Percentiles rank a stretch among this genome's conserved stretches.
Evolutionary conservation across 2,888 invertebrate species (phyloP).

Genomic region (Steinernema carpocapsae): DNA sequence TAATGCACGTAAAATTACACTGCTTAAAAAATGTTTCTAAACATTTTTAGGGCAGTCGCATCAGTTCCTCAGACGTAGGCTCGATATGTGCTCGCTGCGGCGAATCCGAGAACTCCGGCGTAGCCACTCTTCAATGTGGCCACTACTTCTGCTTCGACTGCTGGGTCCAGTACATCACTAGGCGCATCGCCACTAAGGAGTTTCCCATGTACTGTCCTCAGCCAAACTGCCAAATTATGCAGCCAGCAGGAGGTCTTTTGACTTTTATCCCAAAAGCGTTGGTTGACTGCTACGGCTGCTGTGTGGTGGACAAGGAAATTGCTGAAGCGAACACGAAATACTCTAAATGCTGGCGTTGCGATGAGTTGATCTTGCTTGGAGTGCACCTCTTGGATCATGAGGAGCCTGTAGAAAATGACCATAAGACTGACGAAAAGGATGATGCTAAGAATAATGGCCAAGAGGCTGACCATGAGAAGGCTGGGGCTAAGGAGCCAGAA

Average conservation of each 20-base stretch:
- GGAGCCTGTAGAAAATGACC: not conserved
- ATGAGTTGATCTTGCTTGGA: conserved; percentile 1
- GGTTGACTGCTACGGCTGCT: conserved; percentile 1
- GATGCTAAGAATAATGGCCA: not conserved
- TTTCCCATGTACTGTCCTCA: conserved; percentile 14
- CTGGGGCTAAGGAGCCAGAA: too few relatives aligned
- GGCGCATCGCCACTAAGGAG: not conserved
- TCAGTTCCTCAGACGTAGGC: not conserved
- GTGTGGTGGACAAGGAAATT: not conserved
- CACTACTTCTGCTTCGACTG: conserved; percentile 24
- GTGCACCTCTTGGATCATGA: not conserved
- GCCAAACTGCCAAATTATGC: conserved; percentile 1
- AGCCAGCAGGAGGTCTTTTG: conserved; percentile 5
- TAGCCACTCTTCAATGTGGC: conserved; percentile 11
- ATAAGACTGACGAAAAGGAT: not conserved
- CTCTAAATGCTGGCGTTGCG: conserved; percentile 20
- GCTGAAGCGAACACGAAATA: conserved; percentile 1
- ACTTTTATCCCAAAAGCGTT: conserved; percentile 5
- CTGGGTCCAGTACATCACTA: conserved; percentile 9
- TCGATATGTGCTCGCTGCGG: not conserved
- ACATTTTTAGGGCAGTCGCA: conserved; percentile 7
- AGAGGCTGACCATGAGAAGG: not conserved
- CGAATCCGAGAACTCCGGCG: not conserved
- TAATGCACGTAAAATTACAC: too few relatives aligned
- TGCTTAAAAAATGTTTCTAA: too few relatives aligned